Base-by-base conservation (phyloP, 2,797 vertebrate genomes). In the Threskiornis aethiopicus region DNA sequence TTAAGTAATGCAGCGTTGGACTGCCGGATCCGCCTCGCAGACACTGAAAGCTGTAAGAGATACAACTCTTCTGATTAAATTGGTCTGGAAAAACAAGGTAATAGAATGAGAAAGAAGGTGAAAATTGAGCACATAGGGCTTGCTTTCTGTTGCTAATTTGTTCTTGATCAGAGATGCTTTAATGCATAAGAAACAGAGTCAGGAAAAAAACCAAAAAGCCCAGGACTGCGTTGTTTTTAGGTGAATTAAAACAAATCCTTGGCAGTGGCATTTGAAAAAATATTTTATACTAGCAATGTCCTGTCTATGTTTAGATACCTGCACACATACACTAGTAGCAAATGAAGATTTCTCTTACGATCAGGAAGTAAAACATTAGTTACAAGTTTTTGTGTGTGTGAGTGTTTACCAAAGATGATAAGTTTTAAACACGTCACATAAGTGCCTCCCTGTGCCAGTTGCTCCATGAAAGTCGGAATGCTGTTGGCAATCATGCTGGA, bases 401-500 rank as follows among this genome's bases (percentile, higher is more conserved):
- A 67, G 65, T 82, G 82, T 93, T 97, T 96, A 97, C 94, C 96
- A 98, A 98, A 97, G 90, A 97, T 78, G 90, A 97, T 78, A 61
- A 90, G 76, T 97, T 97, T 96, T 75, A 95, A 96, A 86, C 71
- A 77, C 89, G 64, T 94, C 95, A 97, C 91, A 62, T 88, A 97
- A 98, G 95, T 98, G 97, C 97, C 95, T 97, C 66, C 72, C 93
- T 79, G 75, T 71, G 61, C 95, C 87, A 87, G 82, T 87, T 94
- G 96, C 91, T 90, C 71, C 31, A 9, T 77, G 77, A 69, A 70
- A 28, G 66, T 64, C 6, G 2, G 13, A 35, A 37, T 41, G 72
- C 57, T 70, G 95, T 80, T 87, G 94, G 71, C 47, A 61, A 41
- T 49, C 57, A 11, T 54, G 46, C 80, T 89, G 25, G 85, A 82